A percentile compares a stretch with the other conserved stretches of the same genome.
Evolutionary conservation across 2,113 vertebrate species (phyloP).

Genomic region (Dicentrarchus labrax): DNA sequence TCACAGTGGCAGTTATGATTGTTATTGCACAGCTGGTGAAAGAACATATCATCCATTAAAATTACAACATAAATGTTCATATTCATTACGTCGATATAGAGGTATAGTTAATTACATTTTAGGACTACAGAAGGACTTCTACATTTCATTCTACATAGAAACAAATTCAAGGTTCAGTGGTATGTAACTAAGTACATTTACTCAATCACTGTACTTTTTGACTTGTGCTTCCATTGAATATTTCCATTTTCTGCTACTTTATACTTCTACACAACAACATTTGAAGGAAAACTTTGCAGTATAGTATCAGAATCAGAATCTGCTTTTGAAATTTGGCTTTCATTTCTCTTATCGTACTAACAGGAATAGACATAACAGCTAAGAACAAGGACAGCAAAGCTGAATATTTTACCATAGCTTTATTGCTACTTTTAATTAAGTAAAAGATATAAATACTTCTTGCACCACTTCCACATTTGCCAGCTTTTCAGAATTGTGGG

Average conservation of each 20-base stretch:
- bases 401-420: neutral
- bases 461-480: constrained; percentile 17
- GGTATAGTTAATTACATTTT: neutral
- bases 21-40: constrained; percentile 94
- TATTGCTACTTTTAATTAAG: constrained; percentile 41
- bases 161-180: neutral
- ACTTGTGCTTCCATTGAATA: too few relatives aligned
- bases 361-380: too few relatives aligned
- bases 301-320: too few relatives aligned
- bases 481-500: constrained; percentile 24
- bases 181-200: too few relatives aligned
- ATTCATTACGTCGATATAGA: neutral
- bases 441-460: constrained; percentile 23
- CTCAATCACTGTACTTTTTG: too few relatives aligned
- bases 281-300: neutral
- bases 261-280: neutral
- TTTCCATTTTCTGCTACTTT: too few relatives aligned
- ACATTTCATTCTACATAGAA: too few relatives aligned
- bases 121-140: too few relatives aligned
- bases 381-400: too few relatives aligned
- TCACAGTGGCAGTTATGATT: constrained; percentile 96
- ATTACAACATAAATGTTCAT: neutral
- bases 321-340: too few relatives aligned
- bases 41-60: neutral
- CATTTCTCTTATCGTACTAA: too few relatives aligned